Conservation (phyloP, 2,113 vertebrate species). For the Tragelaphus strepsiceros region DNA sequence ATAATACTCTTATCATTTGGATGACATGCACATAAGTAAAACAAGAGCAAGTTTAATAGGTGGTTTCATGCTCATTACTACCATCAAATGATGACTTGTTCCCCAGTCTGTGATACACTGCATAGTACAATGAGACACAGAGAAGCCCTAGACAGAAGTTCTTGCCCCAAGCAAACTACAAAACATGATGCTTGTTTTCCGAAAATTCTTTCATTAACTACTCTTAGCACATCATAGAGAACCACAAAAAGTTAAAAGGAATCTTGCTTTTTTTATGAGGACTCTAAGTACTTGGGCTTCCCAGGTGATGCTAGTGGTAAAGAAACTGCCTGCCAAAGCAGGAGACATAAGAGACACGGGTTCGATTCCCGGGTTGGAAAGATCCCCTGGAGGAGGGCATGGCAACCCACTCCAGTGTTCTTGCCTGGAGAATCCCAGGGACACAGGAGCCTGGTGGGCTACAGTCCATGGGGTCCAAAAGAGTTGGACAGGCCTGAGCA, state of each 20-base stretch:
- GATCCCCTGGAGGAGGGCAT: background rate
- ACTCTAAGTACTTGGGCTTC: background rate
- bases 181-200: background rate
- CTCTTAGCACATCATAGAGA: background rate
- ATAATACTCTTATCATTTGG: background rate
- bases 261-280: background rate
- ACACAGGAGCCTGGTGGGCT: background rate
- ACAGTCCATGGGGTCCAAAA: background rate
- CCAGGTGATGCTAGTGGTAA: background rate
- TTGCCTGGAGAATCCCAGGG: background rate
- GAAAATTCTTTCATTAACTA: background rate
- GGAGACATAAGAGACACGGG: background rate
- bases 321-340: background rate
- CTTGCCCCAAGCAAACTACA: background rate
- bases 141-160: background rate
- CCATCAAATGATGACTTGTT: background rate
- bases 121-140: background rate
- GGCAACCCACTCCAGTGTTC: background rate
- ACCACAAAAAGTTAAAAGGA: background rate
- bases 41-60: background rate
- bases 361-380: fast-evolving
- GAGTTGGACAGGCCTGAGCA: background rate
- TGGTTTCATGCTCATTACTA: background rate
- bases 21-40: background rate
- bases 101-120: background rate